Conservation (phyloP, 2,888 invertebrate species). For the Cephonodes hylas region DNA sequence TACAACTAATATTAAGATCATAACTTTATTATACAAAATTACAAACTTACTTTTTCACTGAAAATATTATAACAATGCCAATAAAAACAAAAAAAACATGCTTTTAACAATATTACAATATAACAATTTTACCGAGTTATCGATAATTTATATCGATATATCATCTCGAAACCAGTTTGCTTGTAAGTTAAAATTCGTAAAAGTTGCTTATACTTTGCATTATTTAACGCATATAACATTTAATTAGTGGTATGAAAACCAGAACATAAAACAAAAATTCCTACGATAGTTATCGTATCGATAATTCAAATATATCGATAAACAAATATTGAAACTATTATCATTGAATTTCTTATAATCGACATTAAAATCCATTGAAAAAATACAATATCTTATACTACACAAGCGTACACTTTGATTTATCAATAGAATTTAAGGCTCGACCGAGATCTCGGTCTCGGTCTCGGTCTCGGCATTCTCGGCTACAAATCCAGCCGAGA, state of each 20-base stretch:
- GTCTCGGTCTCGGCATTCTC: too few species aligned
- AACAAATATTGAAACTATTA: background rate
- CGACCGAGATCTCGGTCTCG: too few species aligned
- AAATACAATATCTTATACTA: background rate
- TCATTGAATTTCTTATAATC: background rate
- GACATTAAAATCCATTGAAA: background rate
- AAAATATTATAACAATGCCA: background rate
- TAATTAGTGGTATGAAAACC: too few species aligned
- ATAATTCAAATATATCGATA: too few species aligned
- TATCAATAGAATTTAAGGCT: background rate
- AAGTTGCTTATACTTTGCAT: background rate
- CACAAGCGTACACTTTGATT: background rate
- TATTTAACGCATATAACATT: too few species aligned
- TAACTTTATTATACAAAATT: background rate
- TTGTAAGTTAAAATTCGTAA: too few species aligned
- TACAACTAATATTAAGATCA: slow-evolving; percentile 1
- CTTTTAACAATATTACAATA: background rate
- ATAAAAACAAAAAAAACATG: background rate
- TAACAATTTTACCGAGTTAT: background rate
- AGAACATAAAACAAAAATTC: too few species aligned
- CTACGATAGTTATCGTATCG: too few species aligned
- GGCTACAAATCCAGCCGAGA: too few species aligned
- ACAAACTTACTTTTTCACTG: background rate
- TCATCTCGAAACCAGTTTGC: background rate
- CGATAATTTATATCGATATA: background rate